phyloP scores from a whole-genome alignment of 2,113 vertebrate species.

The Tricholaema leucomelas region DNA sequence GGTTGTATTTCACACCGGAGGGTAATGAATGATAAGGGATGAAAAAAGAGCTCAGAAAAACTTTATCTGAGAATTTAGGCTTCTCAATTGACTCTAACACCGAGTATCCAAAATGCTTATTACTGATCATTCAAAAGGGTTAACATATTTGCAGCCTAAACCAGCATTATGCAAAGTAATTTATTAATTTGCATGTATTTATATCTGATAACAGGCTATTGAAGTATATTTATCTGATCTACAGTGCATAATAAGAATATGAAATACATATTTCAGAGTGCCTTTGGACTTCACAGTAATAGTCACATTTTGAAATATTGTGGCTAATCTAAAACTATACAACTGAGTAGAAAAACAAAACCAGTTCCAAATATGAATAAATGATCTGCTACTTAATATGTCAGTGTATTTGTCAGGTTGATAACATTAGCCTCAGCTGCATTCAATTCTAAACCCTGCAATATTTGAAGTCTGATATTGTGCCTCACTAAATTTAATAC shows the following conservation, averaged over 20 bases:
- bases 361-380: constrained; percentile 78
- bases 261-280: neutral
- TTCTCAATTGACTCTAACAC: neutral
- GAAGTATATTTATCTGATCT: constrained; percentile 48
- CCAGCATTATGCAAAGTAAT: neutral
- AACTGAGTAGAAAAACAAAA: constrained; percentile 70
- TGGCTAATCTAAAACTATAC: constrained; percentile 60
- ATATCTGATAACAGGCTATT: constrained; percentile 13
- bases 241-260: neutral
- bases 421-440: constrained; percentile 77
- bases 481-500: constrained; percentile 84
- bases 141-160: neutral
- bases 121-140: neutral
- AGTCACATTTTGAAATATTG: constrained; percentile 59
- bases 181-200: constrained; percentile 38
- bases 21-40: neutral
- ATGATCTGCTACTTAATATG: constrained; percentile 82
- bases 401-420: constrained; percentile 81
- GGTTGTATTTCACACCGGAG: neutral
- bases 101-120: neutral
- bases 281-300: constrained; percentile 13
- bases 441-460: constrained; percentile 81
- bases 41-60: neutral
- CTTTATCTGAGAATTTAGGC: neutral
- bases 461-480: constrained; percentile 82